Base-by-base conservation (phyloP, 2,113 vertebrate genomes). In the Porphyrio hochstetteri region DNA sequence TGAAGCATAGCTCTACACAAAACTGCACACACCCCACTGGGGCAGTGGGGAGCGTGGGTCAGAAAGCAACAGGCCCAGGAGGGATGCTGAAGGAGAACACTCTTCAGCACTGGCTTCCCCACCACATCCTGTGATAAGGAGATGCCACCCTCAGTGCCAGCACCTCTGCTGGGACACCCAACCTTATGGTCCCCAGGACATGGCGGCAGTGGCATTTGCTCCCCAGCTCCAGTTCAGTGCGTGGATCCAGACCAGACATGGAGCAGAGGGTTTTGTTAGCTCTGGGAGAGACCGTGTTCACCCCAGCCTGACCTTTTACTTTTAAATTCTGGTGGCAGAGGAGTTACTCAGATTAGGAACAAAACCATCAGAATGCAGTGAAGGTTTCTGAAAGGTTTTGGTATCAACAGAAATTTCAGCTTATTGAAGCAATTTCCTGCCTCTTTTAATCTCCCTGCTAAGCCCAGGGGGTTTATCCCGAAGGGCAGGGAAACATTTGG, bases 321-420 rank as follows among this genome's bases (percentile, higher is more conserved):
- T 82, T 82, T 56, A 86, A 86, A 52, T 23, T 16, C 57, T 6
- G 0, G 7, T 56, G 25, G 56, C 35, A 31, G 38, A 79, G 29
- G 38, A 61, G 44, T 76, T 83, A 38, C 55, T 81, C 13, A 50
- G 16, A 52, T 61, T 68, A 92, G 50, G 23, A 48, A 35, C 8
- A 50, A 61, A 88, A 90, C 3, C 59, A 59, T 50, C 31, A 65
- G 55, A 93, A 80, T 33, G 27, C 18, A 77, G 82, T 50, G 86
- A 80, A 91, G 11, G 6, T 60, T 92, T 89, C 85, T 77, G 78
- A 75, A 82, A 83, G 61, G 44, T 65, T 90, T 93, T 44, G 31
- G 63, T 74, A 88, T 86, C 88, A 88, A 82, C 64, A 95, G 75
- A 88, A 90, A 68, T 93, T 90, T 92, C 60, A 90, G 24, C 27